Evolutionary conservation across 1,140 invertebrate species (phyloP).

Genomic region (Amphibalanus amphitrite): DNA sequence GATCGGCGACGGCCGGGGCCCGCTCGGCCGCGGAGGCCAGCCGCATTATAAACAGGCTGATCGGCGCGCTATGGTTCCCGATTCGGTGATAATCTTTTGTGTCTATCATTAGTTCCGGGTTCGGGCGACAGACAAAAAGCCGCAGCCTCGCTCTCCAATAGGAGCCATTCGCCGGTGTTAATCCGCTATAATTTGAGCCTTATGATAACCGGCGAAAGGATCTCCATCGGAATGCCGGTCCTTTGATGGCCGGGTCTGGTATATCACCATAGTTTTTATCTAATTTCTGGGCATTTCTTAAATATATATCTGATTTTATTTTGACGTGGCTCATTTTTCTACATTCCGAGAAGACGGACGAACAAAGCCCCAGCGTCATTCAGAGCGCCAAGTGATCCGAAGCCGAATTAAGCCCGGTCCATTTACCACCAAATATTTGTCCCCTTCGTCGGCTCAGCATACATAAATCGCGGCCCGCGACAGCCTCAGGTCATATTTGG

Average conservation of each 20-base stretch:
- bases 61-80: background rate
- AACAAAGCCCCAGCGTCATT: no score
- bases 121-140: background rate
- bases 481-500: no score
- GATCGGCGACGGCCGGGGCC: no score
- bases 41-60: no score
- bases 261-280: conserved; percentile 2
- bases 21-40: no score
- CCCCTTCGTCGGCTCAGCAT: no score
- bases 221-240: no score
- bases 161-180: background rate
- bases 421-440: no score
- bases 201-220: background rate
- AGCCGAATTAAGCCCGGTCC: no score
- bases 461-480: no score
- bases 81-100: conserved; percentile 5
- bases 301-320: background rate
- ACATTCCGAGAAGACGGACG: background rate
- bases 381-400: no score
- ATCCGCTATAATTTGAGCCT: background rate
- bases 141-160: background rate
- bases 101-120: background rate
- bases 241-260: background rate
- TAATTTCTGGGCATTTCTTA: background rate
- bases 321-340: background rate